phyloP scores from a whole-genome alignment of 2,113 vertebrate genomes.

The Notarius lentiginosus region DNA sequence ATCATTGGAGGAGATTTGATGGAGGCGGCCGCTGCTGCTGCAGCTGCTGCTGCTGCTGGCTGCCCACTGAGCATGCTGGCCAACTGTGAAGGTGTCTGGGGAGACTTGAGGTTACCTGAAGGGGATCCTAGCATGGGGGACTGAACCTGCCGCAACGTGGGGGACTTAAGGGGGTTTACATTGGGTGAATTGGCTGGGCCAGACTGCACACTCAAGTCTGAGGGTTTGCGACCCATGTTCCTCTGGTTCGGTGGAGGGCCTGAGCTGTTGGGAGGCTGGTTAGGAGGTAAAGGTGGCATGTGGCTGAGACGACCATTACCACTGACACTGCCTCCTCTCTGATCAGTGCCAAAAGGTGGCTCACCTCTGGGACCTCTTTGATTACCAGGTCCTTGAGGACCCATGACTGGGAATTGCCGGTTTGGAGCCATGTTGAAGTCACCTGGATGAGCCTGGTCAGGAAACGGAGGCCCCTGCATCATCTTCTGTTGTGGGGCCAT shows the following conservation, averaged over 20 bases:
- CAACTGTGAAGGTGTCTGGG: constrained; percentile 96
- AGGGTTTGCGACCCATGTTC: constrained; percentile 85
- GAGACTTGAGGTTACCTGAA: constrained; percentile 96
- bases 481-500: constrained; percentile 89
- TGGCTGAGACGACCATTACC: constrained; percentile 94
- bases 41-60: constrained; percentile 83
- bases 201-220: constrained; percentile 86
- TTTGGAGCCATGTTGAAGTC: constrained; percentile 89
- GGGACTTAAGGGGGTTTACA: constrained; percentile 94
- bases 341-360: constrained; percentile 85
- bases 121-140: constrained; percentile 98
- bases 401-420: constrained; percentile 87
- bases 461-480: constrained; percentile 82
- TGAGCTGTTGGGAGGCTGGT: constrained; percentile 76
- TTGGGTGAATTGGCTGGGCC: constrained; percentile 94
- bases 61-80: constrained; percentile 89
- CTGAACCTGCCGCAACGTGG: constrained; percentile 95
- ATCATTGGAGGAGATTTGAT: constrained; percentile 97
- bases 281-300: constrained; percentile 88
- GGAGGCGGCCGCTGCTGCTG: constrained; percentile 83
- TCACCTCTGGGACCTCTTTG: constrained; percentile 86
- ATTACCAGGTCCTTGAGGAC: constrained; percentile 80
- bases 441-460: constrained; percentile 87
- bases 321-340: constrained; percentile 79
- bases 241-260: constrained; percentile 75